Evolutionary conservation across 2,888 invertebrate genomes (phyloP), one percentile per base, ranked within the genome.

Genomic region (Acrocyrtus sp.): DNA sequence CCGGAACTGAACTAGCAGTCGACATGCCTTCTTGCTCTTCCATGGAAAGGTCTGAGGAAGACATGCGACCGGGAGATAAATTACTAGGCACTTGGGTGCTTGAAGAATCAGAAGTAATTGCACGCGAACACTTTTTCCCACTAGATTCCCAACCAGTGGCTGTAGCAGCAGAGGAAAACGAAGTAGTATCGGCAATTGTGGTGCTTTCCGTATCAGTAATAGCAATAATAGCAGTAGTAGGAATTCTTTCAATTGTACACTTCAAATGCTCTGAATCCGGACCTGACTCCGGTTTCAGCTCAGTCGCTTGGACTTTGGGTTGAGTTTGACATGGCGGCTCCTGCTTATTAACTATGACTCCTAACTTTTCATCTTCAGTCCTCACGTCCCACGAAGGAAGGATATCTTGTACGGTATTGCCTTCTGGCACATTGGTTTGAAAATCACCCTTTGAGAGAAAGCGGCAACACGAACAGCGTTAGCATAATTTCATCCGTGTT

Each of bases 361-460:
- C 47, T 69, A 65, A 48, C 60, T 57, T 62, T 63, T 69, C 69
- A 58, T 58, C 57, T 58, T 74, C 74, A 74, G 74, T 72, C 75
- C 75, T 72, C 54, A 63, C 68, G 72, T 72, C 72, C 73, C 69
- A 66, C 66, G 66, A 69, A 70, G 69, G 76, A 76, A 76, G 74
- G 76, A 74, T 74, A 70, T 76, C 76, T 76, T 76, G 76, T 70
- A 73, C 76, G 57, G 76, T 76, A 70, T 76, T 77, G 77, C 78
- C 76, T 75, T 75, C 75, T 78, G 78, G 78, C 78, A 78, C 78
- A 78, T 78, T 78, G 78, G 78, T 78, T 78, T 78, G 74, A 76
- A 76, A 78, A 78, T 78, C 78, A 78, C 78, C 78, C 78, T 78
- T n/a, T n/a, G n/a, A n/a, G n/a, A n/a, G n/a, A n/a, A n/a, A n/a